Percentiles rank a stretch among this genome's conserved stretches.
phyloP scores from a whole-genome alignment of 2,113 vertebrate species.

The Ariopsis seemanni region DNA sequence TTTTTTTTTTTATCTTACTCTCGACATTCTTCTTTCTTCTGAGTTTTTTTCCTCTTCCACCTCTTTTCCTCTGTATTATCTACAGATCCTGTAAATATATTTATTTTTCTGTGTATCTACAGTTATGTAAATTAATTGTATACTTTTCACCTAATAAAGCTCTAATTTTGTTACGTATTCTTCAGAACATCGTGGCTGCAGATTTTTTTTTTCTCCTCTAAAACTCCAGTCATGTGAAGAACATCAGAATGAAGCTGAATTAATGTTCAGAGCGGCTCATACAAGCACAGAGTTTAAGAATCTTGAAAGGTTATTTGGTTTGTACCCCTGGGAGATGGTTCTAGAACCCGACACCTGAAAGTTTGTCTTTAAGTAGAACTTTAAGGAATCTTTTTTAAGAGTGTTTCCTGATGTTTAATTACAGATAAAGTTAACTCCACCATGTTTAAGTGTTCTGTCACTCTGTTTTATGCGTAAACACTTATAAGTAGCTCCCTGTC shows the following conservation, averaged over 20 bases:
- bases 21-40: slow-evolving; percentile 23
- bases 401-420: not conserved
- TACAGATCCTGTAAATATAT: slow-evolving; percentile 54
- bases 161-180: slow-evolving; percentile 49
- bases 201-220: not conserved
- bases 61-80: slow-evolving; percentile 8
- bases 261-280: not conserved
- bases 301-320: not conserved
- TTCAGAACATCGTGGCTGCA: not conserved
- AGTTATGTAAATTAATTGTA: slow-evolving; percentile 53
- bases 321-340: not conserved
- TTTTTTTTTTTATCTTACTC: not conserved
- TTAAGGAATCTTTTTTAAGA: not conserved
- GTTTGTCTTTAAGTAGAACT: not conserved
- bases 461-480: not conserved
- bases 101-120: slow-evolving; percentile 46
- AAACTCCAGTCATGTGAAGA: not conserved
- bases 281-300: not conserved
- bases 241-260: not conserved
- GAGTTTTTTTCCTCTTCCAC: not conserved
- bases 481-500: not conserved
- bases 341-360: not conserved
- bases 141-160: slow-evolving; percentile 50
- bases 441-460: not conserved
- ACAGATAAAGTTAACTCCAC: not conserved